A percentile compares a stretch with the other conserved stretches of the same genome.
Conservation (phyloP, 2,888 invertebrate species). For the Drosophila demipolita region DNA sequence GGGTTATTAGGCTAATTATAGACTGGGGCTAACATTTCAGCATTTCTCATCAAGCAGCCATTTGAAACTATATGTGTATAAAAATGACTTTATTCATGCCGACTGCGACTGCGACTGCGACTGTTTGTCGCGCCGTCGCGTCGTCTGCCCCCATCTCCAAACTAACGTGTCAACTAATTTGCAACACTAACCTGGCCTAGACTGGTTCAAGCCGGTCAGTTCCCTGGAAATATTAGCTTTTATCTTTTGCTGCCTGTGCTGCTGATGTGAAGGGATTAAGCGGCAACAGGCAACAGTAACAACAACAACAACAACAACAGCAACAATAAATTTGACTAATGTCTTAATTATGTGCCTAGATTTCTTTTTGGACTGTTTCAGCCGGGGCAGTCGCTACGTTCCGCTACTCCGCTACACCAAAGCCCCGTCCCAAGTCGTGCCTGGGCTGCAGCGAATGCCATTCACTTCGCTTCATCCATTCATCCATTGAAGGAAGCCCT, state of each 20-base stretch:
- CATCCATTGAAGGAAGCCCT: conserved; percentile 58
- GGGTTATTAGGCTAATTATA: conserved; percentile 82
- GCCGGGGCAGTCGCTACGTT: conserved; percentile 39
- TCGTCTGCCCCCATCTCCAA: conserved; percentile 39
- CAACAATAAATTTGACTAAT: conserved; percentile 70
- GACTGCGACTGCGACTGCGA: conserved; percentile 43
- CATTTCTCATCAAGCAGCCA: conserved; percentile 61
- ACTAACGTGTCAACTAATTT: conserved; percentile 84
- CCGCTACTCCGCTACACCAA: conserved; percentile 22
- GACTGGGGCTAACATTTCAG: conserved; percentile 64
- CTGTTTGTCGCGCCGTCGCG: conserved; percentile 71
- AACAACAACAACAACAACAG: conserved; percentile 20
- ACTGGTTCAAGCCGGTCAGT: conserved; percentile 47
- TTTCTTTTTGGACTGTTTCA: conserved; percentile 50
- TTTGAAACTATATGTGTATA: conserved; percentile 44
- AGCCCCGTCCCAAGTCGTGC: conserved; percentile 52
- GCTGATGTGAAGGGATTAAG: conserved; percentile 64
- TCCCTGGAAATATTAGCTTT: conserved; percentile 76
- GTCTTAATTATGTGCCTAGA: conserved; percentile 79
- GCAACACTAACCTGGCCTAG: conserved; percentile 72
- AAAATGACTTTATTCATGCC: conserved; percentile 81
- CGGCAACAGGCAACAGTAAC: conserved; percentile 25
- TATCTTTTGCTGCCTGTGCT: conserved; percentile 33
- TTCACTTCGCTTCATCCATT: conserved; percentile 81
- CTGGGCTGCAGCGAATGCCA: conserved; percentile 77